Evolutionary conservation across 64 coral and sea anemone species (phyloP).

Genomic region (Orbicella faveolata): DNA sequence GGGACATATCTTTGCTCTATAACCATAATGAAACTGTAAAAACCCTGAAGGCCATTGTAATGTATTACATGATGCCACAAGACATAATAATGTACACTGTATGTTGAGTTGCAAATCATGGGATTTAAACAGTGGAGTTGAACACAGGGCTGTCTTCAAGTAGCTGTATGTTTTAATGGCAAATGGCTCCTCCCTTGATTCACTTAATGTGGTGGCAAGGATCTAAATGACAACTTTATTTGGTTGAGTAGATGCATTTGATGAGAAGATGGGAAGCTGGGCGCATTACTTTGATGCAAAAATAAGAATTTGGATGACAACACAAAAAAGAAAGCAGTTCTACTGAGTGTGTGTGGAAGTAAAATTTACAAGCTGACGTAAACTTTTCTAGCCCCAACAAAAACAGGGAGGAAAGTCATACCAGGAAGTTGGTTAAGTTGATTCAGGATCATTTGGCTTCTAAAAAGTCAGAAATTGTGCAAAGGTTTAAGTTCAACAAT

Average conservation of each 20-base stretch:
- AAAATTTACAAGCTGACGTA: neutral
- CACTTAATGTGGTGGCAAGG: too few relatives aligned
- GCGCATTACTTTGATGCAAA: neutral
- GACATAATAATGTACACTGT: too few relatives aligned
- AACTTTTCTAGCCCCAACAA: neutral
- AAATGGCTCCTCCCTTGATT: too few relatives aligned
- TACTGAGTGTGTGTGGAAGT: neutral
- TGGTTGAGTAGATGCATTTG: neutral
- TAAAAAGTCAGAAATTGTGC: neutral
- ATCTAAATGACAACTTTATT: too few relatives aligned
- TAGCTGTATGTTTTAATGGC: too few relatives aligned
- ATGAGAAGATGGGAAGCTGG: neutral
- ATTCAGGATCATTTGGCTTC: neutral
- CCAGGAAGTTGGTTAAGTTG: neutral
- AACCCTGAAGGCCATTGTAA: too few relatives aligned
- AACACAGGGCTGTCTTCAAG: too few relatives aligned
- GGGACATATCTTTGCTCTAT: too few relatives aligned
- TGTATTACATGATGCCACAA: too few relatives aligned
- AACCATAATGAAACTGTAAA: too few relatives aligned
- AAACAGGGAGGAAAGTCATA: neutral
- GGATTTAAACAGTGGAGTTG: too few relatives aligned
- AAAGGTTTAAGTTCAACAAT: slow-evolving; percentile 3
- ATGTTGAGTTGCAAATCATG: too few relatives aligned
- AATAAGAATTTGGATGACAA: neutral
- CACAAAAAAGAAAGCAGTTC: neutral